Evolutionary conservation across 2,113 vertebrate species (phyloP), one percentile per base, ranked within the genome.

Genomic region (Notothenia rossii): DNA sequence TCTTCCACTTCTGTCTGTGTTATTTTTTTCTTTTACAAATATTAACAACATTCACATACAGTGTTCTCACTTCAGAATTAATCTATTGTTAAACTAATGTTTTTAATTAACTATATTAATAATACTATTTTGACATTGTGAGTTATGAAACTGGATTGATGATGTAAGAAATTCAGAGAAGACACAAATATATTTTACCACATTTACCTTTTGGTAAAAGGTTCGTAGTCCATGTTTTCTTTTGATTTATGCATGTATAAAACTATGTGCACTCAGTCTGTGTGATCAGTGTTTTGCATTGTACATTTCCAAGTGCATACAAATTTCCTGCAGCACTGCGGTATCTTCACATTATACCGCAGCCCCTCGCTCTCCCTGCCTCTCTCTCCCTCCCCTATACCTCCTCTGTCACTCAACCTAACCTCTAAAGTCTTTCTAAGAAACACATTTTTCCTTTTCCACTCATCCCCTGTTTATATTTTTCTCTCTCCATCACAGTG

Each of bases 281-380:
- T 75, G 76, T 74, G 83, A 79, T 83, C 65, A 75, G 68, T 75
- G 78, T 67, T 87, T 89, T 86, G 73, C 79, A 67, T 83, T 79
- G 72, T 81, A 89, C 79, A 88, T 87, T 89, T 90, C 72, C 64
- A 49, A 86, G 86, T 87, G 87, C 86, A 84, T 86, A 83, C 84
- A 81, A 58, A 88, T 89, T 82, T 82, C 84, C 89, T 60, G 90
- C 91, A 92, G 90, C 83, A 87, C 85, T 94, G 91, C 93, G 90
- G 93, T 50, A 89, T 81, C 69, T 84, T 84, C 8, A 25, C 73
- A 20, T 88, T 76, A 48, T 79, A 86, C 87, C 66, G 90, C 91
- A 90, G 91, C 77, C 64, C 84, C 89, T 81, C 56, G 5, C 83
- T 69, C 84, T 12, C 75, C 74, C 72, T 79, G 45, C 73, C 82